Evolutionary conservation across 1,140 invertebrate species (phyloP).

Genomic region (Drosophila persimilis): DNA sequence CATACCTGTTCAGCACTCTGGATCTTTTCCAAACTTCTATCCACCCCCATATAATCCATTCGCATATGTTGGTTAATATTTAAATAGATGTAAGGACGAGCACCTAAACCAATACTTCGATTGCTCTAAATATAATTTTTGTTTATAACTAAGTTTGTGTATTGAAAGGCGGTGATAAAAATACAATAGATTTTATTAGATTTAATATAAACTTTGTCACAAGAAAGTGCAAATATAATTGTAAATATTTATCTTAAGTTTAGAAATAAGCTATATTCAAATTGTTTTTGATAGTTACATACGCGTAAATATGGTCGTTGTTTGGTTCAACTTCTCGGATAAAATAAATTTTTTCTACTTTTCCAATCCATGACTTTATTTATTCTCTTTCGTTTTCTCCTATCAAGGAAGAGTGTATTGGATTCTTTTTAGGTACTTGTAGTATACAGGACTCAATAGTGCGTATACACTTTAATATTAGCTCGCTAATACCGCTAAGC

Average conservation of each 20-base stretch:
- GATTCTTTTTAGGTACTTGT: no score
- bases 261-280: conserved; percentile 29
- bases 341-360: conserved; percentile 31
- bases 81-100: conserved; percentile 19
- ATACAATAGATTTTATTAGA: conserved; percentile 46
- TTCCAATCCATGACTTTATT: neutral
- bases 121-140: conserved; percentile 28
- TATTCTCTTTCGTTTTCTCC: no score
- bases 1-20: conserved; percentile 89
- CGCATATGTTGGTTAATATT: conserved; percentile 88
- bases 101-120: conserved; percentile 23
- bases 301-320: conserved; percentile 31
- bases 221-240: conserved; percentile 30
- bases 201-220: conserved; percentile 34
- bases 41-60: conserved; percentile 84
- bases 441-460: no score
- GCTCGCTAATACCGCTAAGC: no score
- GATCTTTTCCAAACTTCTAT: conserved; percentile 89
- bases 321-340: conserved; percentile 30
- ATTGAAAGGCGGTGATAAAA: conserved; percentile 43
- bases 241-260: conserved; percentile 36
- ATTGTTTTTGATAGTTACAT: conserved; percentile 35
- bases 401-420: no score
- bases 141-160: conserved; percentile 47
- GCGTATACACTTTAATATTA: no score